These are phyloP conservation scores for Aphodius granarius DNA, from an alignment of 2,888 invertebrate species.

Conservation along the genomic window DNA sequence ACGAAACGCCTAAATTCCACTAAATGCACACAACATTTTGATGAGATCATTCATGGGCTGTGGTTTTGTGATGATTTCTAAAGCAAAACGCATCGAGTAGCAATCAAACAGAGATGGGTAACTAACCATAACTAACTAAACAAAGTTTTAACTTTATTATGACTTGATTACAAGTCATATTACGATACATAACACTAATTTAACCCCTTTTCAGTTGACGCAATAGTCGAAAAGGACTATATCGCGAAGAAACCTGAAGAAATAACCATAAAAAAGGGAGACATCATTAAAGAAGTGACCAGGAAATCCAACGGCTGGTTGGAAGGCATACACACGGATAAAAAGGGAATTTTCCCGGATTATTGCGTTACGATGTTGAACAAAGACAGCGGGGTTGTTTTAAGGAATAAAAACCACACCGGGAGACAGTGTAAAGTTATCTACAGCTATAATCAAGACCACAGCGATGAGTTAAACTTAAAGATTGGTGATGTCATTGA, in stretches of 20 bases:
- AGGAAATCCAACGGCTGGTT: constrained; percentile 86
- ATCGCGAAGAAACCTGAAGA: constrained; percentile 85
- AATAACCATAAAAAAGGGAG: constrained; percentile 79
- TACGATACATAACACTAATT: neutral
- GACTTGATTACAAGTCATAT: no score
- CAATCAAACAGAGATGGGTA: neutral
- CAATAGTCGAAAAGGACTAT: constrained; percentile 85
- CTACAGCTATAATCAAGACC: constrained; percentile 90
- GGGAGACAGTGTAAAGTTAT: constrained; percentile 79
- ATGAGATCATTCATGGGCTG: neutral
- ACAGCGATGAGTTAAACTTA: constrained; percentile 89
- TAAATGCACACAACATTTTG: neutral
- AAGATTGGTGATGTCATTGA: constrained; percentile 88
- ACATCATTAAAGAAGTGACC: constrained; percentile 79
- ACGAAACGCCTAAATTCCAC: neutral
- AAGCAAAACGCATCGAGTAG: neutral
- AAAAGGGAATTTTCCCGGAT: constrained; percentile 89
- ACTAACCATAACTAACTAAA: neutral
- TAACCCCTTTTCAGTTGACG: constrained; percentile 62
- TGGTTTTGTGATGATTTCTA: neutral
- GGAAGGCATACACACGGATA: constrained; percentile 82
- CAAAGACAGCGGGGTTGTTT: constrained; percentile 30
- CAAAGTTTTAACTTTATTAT: neutral
- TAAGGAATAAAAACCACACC: constrained; percentile 47
- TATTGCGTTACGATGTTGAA: constrained; percentile 79